A percentile compares a stretch with the other conserved stretches of the same genome.
Conservation (phyloP, 2,797 vertebrate species). For the Periparus ater region DNA sequence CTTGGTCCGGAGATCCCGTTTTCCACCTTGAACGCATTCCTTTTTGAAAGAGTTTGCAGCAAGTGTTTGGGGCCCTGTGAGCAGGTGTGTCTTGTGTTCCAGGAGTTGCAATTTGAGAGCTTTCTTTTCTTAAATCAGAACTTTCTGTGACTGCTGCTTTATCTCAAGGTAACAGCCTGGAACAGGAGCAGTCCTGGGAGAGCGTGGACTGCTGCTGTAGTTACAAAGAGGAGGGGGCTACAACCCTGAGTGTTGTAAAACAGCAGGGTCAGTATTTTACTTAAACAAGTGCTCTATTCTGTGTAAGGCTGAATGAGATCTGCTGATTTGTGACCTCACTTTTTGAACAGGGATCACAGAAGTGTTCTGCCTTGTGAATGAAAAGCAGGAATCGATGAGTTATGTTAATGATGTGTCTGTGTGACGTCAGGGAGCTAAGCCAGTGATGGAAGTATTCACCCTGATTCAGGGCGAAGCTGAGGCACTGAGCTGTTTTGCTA, state of each 20-base stretch:
- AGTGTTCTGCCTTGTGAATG: neutral
- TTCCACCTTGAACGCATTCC: neutral
- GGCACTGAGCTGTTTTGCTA: neutral
- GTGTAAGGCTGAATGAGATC: neutral
- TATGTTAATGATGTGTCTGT: neutral
- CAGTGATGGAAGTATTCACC: neutral
- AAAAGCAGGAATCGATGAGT: neutral
- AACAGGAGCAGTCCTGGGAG: constrained; percentile 16
- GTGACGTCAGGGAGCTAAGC: neutral
- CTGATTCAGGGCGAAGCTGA: neutral
- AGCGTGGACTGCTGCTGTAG: neutral
- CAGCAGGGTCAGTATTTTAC: neutral
- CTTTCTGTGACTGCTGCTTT: constrained; percentile 21
- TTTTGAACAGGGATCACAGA: neutral
- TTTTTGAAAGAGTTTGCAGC: neutral
- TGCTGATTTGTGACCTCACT: neutral
- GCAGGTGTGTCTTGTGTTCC: constrained; percentile 39
- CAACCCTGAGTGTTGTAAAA: neutral
- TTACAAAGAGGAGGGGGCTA: constrained; percentile 2
- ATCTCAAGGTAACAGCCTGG: constrained; percentile 17
- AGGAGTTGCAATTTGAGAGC: neutral
- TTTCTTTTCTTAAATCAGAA: constrained; percentile 15
- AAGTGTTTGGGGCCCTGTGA: neutral
- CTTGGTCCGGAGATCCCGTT: neutral
- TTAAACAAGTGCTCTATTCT: constrained; percentile 8